Base-by-base conservation (phyloP, 2,888 invertebrate species). In the Drosophila pseudotalamancana region DNA sequence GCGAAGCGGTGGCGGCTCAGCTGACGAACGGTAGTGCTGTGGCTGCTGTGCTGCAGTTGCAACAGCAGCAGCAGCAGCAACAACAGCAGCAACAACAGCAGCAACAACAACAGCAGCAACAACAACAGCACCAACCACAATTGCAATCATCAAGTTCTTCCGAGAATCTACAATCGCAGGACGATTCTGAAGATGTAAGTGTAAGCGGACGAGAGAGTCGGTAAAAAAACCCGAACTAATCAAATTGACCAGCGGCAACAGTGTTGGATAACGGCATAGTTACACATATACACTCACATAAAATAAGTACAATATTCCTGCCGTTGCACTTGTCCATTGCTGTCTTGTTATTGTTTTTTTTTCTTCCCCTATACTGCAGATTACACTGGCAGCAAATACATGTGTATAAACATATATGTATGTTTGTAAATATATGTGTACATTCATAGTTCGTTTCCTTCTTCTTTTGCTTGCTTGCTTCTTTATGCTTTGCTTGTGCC, bases 91-190 rank as follows among this genome's bases (percentile, higher is more conserved):
- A 48, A 0, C 48, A 48, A 0, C 48, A 48, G 2, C 46, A 46
- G 1, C 46, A 46, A 0, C 46, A 46, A 39, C 74, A 74, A 6
- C 79, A 78, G 12, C 76, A 79, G 8, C 76, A 74, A 3, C 72
- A 72, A 27, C 81, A 77, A 19, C 72, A 81, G 37, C 81, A 85
- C 18, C 89, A 89, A 57, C 85, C 87, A 60, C 90, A 89, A 76
- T 68, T 88, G 68, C 87, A 88, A 82, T 89, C 90, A 77, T 88
- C 89, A 71, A 90, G 89, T 72, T 89, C 90, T 77, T 89, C 89
- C 71, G 89, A 91, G 77, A 90, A 88, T 82, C 87, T 90, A 54
- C 91, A 91, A 78, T 89, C 89, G 63, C 88, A 90, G 83, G 91
- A 90, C 84, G 89, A 89, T 79, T 89, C 89, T 56, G 90, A 89